phyloP scores from a whole-genome alignment of 2,797 vertebrate species.

The Takifugu ocellatus region DNA sequence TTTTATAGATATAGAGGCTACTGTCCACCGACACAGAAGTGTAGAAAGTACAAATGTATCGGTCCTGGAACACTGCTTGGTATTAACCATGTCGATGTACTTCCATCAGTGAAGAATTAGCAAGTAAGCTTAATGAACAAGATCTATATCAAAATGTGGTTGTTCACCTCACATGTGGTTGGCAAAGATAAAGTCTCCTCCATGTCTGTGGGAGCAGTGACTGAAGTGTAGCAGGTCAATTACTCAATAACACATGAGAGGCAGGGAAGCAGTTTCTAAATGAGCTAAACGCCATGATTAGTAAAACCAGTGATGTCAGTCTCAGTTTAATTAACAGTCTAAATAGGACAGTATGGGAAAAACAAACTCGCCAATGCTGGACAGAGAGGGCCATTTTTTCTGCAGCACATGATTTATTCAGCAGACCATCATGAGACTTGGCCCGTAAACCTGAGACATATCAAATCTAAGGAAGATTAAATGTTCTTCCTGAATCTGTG shows the following conservation, averaged over 20 bases:
- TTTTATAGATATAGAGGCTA: not conserved
- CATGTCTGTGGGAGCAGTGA: too few relatives aligned
- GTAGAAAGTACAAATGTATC: too few relatives aligned
- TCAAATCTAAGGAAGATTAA: constrained; percentile 70
- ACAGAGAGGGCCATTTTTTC: constrained; percentile 44
- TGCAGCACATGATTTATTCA: not conserved
- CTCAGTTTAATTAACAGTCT: constrained; percentile 29
- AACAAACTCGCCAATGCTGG: constrained; percentile 27
- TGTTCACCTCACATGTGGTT: not conserved
- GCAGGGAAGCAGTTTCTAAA: constrained; percentile 2
- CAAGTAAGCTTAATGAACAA: not conserved
- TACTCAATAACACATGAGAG: not conserved
- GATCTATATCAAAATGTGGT: not conserved
- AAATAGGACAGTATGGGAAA: constrained; percentile 36
- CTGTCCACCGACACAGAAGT: too few relatives aligned
- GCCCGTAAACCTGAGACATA: constrained; percentile 64
- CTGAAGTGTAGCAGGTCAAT: not conserved
- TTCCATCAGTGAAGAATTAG: not conserved
- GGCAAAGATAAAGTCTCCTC: not conserved
- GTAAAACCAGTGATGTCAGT: constrained; percentile 24
- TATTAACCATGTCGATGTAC: too few relatives aligned
- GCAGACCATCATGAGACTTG: constrained; percentile 38
- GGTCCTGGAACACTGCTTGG: too few relatives aligned
- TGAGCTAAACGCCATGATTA: constrained; percentile 12
- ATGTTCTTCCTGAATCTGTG: constrained; percentile 60